Evolutionary conservation across 2,888 invertebrate genomes (phyloP).

Genomic region (Acleris laterana): DNA sequence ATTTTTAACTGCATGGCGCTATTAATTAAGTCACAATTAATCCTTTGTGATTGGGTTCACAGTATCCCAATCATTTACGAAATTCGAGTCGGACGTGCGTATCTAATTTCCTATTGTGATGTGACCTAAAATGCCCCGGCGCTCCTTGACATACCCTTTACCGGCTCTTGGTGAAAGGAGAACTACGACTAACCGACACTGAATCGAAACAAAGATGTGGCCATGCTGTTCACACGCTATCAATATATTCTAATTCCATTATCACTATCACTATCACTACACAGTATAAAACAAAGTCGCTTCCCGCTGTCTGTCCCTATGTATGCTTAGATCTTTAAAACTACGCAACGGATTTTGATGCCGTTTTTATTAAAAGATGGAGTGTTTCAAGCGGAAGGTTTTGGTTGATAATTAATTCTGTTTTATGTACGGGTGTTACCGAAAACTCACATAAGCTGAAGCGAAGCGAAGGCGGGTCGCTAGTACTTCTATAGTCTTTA

Average conservation of each 20-base stretch:
- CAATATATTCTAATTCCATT: constrained; percentile 46
- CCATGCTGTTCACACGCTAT: constrained; percentile 68
- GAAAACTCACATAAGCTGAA: no score
- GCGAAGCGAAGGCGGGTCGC: no score
- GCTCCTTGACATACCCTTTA: constrained; percentile 65
- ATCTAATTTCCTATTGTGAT: constrained; percentile 42
- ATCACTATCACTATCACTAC: no score
- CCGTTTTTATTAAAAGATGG: no score
- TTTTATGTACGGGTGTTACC: no score
- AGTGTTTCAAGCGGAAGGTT: no score
- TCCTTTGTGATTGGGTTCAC: constrained; percentile 8
- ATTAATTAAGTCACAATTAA: constrained; percentile 27
- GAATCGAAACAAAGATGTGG: constrained; percentile 61
- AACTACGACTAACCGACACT: constrained; percentile 52
- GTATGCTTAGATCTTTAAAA: no score
- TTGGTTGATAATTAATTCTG: no score
- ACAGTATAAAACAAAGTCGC: no score
- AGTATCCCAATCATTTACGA: constrained; percentile 20
- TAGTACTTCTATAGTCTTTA: background rate
- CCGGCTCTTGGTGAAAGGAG: constrained; percentile 72
- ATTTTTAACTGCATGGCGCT: constrained; percentile 4
- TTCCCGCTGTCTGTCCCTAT: no score
- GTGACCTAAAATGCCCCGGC: constrained; percentile 63
- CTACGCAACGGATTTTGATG: no score
- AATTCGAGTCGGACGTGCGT: constrained; percentile 24